Evolutionary conservation across 2,888 invertebrate genomes (phyloP).

Genomic region (Penaeus monodon): DNA sequence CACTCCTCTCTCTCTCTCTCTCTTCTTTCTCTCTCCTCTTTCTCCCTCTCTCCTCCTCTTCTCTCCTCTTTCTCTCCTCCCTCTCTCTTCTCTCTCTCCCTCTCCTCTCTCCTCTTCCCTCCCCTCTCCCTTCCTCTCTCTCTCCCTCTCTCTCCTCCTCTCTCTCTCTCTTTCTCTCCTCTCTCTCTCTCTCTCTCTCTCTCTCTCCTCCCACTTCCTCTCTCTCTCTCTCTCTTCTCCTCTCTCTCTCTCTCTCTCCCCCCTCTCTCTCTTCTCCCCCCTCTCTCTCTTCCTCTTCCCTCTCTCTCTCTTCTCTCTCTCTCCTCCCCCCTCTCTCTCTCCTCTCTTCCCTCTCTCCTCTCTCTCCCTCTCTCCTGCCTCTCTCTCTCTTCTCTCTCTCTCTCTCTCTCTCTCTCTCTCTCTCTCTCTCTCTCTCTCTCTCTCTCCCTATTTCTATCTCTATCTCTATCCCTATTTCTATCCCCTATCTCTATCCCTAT

Average conservation of each 20-base stretch:
- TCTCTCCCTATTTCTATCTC: no score
- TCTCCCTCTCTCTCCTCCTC: neutral
- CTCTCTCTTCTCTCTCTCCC: neutral
- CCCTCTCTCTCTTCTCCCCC: neutral
- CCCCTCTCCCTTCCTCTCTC: neutral
- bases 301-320: neutral
- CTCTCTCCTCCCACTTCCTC: neutral
- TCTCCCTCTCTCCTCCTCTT: neutral
- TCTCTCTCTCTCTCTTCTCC: conserved; percentile 9
- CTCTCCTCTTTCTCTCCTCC: neutral
- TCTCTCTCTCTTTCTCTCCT: neutral
- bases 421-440: no score
- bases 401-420: no score
- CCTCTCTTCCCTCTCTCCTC: no score
- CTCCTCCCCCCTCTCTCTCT: rapidly evolving
- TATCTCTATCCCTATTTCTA: no score
- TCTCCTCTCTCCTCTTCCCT: neutral
- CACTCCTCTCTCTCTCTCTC: neutral
- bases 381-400: no score
- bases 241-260: conserved; percentile 27
- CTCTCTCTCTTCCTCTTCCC: neutral
- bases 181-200: conserved; percentile 21
- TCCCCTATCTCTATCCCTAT: neutral
- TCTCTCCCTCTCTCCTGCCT: no score
- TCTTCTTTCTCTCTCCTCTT: neutral